A percentile compares a stretch with the other conserved stretches of the same genome.
phyloP scores from a whole-genome alignment of 2,797 vertebrate species.

The Pseudochirops cupreus region DNA sequence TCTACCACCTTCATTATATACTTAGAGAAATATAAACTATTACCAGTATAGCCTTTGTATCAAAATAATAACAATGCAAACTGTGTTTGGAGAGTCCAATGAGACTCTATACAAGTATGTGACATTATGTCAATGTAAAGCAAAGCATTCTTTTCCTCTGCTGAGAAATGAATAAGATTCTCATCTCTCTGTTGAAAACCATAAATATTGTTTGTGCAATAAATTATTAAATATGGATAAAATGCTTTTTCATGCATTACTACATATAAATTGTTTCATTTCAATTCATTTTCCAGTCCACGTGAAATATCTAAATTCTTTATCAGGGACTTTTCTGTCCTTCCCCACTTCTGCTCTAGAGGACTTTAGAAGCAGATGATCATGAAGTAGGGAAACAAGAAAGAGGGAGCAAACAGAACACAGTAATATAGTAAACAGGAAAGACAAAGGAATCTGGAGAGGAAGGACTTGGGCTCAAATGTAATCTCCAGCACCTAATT shows the following conservation, averaged over 20 bases:
- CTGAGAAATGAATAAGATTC: neutral
- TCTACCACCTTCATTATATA: neutral
- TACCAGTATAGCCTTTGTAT: neutral
- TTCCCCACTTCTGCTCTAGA: neutral
- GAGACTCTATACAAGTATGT: neutral
- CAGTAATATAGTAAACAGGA: neutral
- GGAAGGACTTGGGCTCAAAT: neutral
- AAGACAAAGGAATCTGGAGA: neutral
- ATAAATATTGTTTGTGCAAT: neutral
- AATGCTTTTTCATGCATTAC: neutral
- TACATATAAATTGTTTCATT: neutral
- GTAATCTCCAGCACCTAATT: neutral
- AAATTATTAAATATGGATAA: neutral
- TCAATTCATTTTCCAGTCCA: neutral
- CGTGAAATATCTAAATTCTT: neutral
- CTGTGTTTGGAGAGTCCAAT: neutral
- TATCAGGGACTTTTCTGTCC: neutral
- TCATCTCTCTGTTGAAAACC: neutral
- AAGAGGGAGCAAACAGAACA: neutral
- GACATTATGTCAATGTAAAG: neutral
- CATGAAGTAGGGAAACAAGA: neutral
- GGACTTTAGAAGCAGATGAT: neutral
- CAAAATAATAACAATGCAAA: neutral
- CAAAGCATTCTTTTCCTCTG: neutral
- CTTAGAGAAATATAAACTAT: neutral